Conservation (phyloP, 2,888 invertebrate species). For the Villa cingulata region DNA sequence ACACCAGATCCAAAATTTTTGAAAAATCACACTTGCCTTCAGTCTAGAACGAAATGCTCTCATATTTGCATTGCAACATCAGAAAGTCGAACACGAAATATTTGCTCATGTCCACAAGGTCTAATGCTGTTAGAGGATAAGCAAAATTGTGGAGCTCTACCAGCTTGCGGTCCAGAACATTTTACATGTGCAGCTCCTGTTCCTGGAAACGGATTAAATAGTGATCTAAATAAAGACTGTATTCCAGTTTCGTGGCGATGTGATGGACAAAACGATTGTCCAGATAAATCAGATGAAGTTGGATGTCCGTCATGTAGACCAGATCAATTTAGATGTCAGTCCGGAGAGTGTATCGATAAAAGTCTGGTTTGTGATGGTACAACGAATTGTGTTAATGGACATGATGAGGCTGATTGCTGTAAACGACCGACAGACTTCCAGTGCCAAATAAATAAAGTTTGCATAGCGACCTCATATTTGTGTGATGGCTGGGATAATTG, state of each 20-base stretch:
- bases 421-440: slow-evolving; percentile 46
- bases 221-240: slow-evolving; percentile 45
- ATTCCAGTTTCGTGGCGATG: slow-evolving; percentile 54
- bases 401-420: slow-evolving; percentile 58
- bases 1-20: slow-evolving; percentile 31
- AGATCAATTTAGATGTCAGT: slow-evolving; percentile 48
- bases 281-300: slow-evolving; percentile 69
- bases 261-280: slow-evolving; percentile 71
- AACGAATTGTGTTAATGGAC: slow-evolving; percentile 51
- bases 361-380: slow-evolving; percentile 48
- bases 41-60: slow-evolving; percentile 49
- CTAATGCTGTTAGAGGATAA: slow-evolving; percentile 49
- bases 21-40: slow-evolving; percentile 49
- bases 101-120: slow-evolving; percentile 67
- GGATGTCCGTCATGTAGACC: slow-evolving; percentile 56
- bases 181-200: slow-evolving; percentile 50
- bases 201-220: slow-evolving; percentile 25
- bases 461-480: slow-evolving; percentile 50
- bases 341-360: slow-evolving; percentile 46
- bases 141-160: slow-evolving; percentile 50
- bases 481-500: slow-evolving; percentile 71
- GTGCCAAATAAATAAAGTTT: slow-evolving; percentile 59
- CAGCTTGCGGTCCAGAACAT: slow-evolving; percentile 56
- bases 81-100: slow-evolving; percentile 41
- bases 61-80: slow-evolving; percentile 52